Percentiles rank a stretch among this genome's conserved stretches.
phyloP scores from a whole-genome alignment of 2,113 vertebrate species.

The Bufo bufo region DNA sequence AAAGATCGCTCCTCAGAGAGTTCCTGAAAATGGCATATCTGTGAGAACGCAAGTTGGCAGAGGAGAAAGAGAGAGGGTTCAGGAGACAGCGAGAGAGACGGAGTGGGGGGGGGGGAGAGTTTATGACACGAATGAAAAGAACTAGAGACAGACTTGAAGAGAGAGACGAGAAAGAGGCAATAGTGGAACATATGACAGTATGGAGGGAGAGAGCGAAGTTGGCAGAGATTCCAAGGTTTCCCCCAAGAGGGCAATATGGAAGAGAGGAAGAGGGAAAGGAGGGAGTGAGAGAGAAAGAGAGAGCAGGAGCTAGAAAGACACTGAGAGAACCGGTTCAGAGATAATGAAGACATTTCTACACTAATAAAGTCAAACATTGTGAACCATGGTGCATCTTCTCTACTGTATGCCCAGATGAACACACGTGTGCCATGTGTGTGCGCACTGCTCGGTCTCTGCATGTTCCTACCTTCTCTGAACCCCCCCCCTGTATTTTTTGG shows the following conservation, averaged over 20 bases:
- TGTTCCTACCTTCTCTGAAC: constrained; percentile 63
- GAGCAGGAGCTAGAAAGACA: constrained; percentile 60
- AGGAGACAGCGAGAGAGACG: not conserved
- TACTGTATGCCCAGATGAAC: constrained; percentile 25
- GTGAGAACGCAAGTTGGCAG: constrained; percentile 84
- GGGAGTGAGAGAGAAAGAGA: constrained; percentile 61
- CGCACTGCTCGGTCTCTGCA: constrained; percentile 25
- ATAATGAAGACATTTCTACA: constrained; percentile 61
- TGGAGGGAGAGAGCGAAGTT: constrained; percentile 70
- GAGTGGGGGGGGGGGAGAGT: constrained; percentile 59
- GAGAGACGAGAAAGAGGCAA: constrained; percentile 69
- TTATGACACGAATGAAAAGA: constrained; percentile 74
- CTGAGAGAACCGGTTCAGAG: constrained; percentile 46
- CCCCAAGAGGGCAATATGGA: constrained; percentile 69
- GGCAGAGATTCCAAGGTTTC: constrained; percentile 75
- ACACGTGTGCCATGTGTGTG: constrained; percentile 55
- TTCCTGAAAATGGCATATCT: constrained; percentile 77
- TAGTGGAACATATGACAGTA: constrained; percentile 30
- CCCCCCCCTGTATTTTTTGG: constrained; percentile 71
- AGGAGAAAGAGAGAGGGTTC: constrained; percentile 69
- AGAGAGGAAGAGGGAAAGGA: constrained; percentile 51
- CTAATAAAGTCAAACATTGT: constrained; percentile 61
- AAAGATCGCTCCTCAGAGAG: constrained; percentile 95
- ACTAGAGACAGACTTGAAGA: constrained; percentile 72
- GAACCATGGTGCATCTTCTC: constrained; percentile 59